Conservation (phyloP, 2,113 vertebrate genomes). For the Bujurquina vittata region DNA sequence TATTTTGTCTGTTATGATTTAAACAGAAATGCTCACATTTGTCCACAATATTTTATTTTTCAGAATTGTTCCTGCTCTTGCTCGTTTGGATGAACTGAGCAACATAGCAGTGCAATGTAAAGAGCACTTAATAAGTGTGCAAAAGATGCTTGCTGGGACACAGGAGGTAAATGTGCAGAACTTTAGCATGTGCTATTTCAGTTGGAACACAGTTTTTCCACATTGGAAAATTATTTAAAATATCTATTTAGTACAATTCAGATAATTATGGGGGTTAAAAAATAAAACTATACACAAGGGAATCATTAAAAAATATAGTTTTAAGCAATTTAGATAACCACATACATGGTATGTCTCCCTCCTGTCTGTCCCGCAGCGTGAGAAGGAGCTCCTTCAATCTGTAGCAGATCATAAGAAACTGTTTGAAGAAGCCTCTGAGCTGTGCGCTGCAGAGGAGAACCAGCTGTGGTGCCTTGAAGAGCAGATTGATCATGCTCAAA, state of each 20-base stretch:
- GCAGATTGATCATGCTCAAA: slow-evolving; percentile 27
- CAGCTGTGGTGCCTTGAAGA: slow-evolving; percentile 54
- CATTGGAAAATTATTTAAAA: slow-evolving; percentile 5
- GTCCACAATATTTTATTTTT: neutral
- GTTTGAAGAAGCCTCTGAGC: slow-evolving; percentile 33
- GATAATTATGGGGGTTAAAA: neutral
- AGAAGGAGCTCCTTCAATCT: slow-evolving; percentile 11
- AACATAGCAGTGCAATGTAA: slow-evolving; percentile 38
- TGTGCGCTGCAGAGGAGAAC: slow-evolving; percentile 19
- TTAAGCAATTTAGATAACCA: neutral
- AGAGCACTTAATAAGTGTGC: slow-evolving; percentile 42
- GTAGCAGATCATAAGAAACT: slow-evolving; percentile 16
- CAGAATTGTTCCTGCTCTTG: slow-evolving; percentile 64
- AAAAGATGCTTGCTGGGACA: slow-evolving; percentile 34
- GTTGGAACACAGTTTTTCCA: neutral
- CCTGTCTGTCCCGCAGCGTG: slow-evolving; percentile 27
- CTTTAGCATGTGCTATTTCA: neutral
- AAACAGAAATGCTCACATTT: neutral
- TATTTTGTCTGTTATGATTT: neutral
- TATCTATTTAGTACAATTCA: neutral
- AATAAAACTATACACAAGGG: neutral
- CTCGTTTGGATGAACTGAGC: slow-evolving; percentile 60
- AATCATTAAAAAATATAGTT: neutral
- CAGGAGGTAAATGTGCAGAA: slow-evolving; percentile 64
- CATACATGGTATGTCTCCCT: accelerated